Conservation (phyloP, 30 jellyfish, hydroid and myxozoan species). For the Aurelia coerulea region DNA sequence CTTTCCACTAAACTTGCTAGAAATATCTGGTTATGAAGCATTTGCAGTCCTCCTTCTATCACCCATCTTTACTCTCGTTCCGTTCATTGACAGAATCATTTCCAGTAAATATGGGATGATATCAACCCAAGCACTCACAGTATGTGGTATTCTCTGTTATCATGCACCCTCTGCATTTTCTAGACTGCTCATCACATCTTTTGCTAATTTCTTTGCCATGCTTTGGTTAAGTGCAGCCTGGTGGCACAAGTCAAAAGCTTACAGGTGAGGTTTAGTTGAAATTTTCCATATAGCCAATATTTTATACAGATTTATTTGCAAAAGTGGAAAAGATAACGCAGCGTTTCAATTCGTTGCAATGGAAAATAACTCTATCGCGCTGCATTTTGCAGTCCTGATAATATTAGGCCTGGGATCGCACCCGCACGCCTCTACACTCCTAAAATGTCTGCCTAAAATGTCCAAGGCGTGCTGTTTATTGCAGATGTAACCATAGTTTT, state of each 20-base stretch:
- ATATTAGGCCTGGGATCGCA: no score
- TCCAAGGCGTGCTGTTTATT: no score
- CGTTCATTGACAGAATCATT: slow-evolving; percentile 33
- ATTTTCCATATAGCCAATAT: neutral
- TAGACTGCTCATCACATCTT: slow-evolving; percentile 47
- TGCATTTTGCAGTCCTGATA: no score
- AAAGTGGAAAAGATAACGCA: no score
- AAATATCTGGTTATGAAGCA: slow-evolving; percentile 77
- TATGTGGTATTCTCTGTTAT: slow-evolving; percentile 28
- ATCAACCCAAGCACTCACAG: slow-evolving; percentile 34
- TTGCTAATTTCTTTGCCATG: slow-evolving; percentile 63
- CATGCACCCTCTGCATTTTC: slow-evolving; percentile 74
- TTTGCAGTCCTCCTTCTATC: slow-evolving; percentile 58
- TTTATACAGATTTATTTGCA: no score
- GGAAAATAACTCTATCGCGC: no score
- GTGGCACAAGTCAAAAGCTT: slow-evolving; percentile 36
- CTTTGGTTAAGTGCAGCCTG: slow-evolving; percentile 69
- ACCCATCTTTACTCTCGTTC: slow-evolving; percentile 60
- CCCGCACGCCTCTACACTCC: no score
- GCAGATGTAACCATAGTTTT: no score
- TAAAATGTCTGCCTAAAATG: no score
- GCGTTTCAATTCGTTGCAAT: no score
- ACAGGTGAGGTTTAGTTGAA: slow-evolving; percentile 21
- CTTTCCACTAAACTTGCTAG: slow-evolving; percentile 69
- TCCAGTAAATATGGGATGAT: slow-evolving; percentile 47